phyloP scores from a whole-genome alignment of 2,113 vertebrate genomes.

The Neofelis nebulosa region DNA sequence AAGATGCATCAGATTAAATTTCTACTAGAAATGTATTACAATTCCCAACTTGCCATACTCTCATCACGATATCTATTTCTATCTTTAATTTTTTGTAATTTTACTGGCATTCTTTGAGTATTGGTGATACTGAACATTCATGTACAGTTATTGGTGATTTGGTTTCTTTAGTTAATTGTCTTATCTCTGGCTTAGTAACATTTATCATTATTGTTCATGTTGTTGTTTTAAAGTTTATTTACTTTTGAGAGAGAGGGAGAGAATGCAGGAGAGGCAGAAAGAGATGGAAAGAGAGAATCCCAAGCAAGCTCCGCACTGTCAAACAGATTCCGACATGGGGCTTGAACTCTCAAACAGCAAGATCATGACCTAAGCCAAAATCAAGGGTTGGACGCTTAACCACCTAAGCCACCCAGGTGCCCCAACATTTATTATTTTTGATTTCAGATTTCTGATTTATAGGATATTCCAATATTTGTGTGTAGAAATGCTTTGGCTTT shows the following conservation, averaged over 20 bases:
- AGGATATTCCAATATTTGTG: background rate
- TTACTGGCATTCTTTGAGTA: background rate
- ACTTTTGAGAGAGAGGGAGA: too few relatives aligned
- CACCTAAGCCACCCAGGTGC: too few relatives aligned
- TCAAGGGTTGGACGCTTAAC: too few relatives aligned
- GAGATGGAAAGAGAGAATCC: too few relatives aligned
- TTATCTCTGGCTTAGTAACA: background rate
- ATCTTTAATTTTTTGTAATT: background rate
- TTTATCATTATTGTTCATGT: background rate
- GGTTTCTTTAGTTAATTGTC: background rate
- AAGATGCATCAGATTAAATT: background rate
- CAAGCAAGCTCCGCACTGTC: too few relatives aligned
- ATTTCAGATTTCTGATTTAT: background rate
- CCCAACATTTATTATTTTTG: background rate
- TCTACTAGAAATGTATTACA: background rate
- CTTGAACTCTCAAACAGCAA: too few relatives aligned
- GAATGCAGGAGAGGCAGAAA: too few relatives aligned
- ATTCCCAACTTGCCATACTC: background rate
- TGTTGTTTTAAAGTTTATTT: too few relatives aligned
- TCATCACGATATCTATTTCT: background rate
- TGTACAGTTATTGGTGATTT: background rate
- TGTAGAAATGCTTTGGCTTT: background rate
- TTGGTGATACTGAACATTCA: background rate
- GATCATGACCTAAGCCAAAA: too few relatives aligned
- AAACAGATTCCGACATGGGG: too few relatives aligned